Conservation (phyloP, 2,797 vertebrate genomes). For the Pantherophis alleghaniensis region DNA sequence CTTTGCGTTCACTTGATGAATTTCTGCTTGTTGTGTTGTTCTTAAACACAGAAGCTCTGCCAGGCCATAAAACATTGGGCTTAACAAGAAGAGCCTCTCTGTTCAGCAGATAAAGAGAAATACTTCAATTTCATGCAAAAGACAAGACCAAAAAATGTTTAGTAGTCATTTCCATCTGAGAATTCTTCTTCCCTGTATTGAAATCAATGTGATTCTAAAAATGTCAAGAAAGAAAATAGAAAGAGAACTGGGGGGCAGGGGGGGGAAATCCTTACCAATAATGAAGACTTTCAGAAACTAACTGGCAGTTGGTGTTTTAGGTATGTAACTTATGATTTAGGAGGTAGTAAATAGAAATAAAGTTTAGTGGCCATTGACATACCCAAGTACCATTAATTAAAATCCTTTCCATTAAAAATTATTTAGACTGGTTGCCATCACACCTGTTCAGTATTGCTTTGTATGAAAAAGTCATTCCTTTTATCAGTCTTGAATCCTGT, state of each 20-base stretch:
- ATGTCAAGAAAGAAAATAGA: background rate
- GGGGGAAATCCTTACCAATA: background rate
- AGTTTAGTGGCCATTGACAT: background rate
- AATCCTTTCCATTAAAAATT: background rate
- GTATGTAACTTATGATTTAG: background rate
- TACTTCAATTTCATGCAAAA: background rate
- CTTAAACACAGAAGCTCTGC: background rate
- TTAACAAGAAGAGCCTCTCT: background rate
- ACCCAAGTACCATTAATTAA: background rate
- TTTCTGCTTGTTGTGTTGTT: background rate
- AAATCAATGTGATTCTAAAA: background rate
- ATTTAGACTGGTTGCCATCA: background rate
- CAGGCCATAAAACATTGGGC: background rate
- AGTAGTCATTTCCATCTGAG: background rate
- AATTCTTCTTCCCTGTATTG: background rate
- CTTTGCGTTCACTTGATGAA: background rate
- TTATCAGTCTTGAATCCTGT: background rate
- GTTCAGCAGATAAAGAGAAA: background rate
- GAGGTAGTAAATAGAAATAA: background rate
- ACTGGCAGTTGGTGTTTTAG: background rate
- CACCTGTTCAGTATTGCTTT: background rate
- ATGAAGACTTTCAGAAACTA: background rate
- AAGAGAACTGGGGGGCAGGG: background rate
- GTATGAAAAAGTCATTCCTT: background rate
- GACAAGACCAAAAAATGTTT: background rate